These are phyloP conservation scores for Ispidina lecontei DNA, from an alignment of 2,797 vertebrate species.

Conservation along the genomic window DNA sequence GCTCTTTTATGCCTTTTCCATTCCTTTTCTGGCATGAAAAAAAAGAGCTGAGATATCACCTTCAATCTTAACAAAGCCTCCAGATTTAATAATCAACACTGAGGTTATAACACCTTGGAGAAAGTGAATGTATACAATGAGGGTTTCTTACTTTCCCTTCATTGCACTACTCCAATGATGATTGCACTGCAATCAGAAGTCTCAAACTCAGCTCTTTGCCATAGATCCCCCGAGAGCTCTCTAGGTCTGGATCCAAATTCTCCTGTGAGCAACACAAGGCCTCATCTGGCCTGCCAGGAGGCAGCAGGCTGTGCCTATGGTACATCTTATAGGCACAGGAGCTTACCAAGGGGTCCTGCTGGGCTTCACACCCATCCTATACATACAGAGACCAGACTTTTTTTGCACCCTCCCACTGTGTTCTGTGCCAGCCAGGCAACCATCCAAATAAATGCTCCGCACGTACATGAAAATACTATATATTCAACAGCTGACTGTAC, in stretches of 20 bases:
- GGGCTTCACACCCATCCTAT: background rate
- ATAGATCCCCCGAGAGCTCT: background rate
- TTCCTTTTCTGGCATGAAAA: background rate
- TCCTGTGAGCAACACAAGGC: background rate
- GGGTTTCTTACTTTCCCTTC: background rate
- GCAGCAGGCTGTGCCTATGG: background rate
- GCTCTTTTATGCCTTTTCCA: background rate
- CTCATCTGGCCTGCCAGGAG: background rate
- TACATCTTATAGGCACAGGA: background rate
- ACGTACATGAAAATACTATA: constrained; percentile 34
- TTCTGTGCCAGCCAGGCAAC: constrained; percentile 53
- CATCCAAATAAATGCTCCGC: constrained; percentile 54
- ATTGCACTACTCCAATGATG: background rate
- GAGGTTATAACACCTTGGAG: background rate
- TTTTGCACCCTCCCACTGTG: fast-evolving
- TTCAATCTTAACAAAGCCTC: constrained; percentile 7
- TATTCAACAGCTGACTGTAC: constrained; percentile 62
- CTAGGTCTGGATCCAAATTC: background rate
- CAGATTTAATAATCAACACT: background rate
- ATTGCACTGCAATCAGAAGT: background rate
- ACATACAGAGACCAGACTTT: background rate
- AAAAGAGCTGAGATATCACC: background rate
- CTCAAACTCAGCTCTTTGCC: background rate
- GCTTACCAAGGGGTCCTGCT: background rate
- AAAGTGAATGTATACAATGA: background rate